These are phyloP conservation scores for Rhinogobius similis DNA, from an alignment of 2,113 vertebrate species.

Conservation along the genomic window DNA sequence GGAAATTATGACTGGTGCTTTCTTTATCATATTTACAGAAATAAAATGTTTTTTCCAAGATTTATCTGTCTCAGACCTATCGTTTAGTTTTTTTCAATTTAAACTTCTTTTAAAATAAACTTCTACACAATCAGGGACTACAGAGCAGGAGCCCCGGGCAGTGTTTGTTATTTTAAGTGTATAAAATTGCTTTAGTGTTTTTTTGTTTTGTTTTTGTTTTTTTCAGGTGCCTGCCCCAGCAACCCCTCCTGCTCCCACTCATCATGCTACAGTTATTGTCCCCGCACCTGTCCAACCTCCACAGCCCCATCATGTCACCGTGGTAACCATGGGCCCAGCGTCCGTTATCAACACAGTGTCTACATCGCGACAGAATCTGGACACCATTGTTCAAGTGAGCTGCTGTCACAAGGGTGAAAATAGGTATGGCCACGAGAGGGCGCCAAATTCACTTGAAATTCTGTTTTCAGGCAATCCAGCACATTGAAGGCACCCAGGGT, in stretches of 20 bases:
- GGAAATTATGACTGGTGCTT: conserved; percentile 29
- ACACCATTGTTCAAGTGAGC: conserved; percentile 96
- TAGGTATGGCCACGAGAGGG: conserved; percentile 45
- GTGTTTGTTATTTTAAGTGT: background rate
- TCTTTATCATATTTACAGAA: background rate
- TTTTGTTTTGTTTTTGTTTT: background rate
- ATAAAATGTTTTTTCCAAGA: background rate
- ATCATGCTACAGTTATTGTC: conserved; percentile 96
- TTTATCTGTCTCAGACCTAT: too few species aligned
- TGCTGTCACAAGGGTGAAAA: background rate
- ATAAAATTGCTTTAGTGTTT: background rate
- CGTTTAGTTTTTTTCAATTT: too few species aligned
- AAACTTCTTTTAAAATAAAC: background rate
- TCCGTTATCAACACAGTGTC: conserved; percentile 95
- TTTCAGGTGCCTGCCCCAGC: conserved; percentile 83
- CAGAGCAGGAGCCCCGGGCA: background rate
- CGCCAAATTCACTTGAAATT: conserved; percentile 10
- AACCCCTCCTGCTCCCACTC: conserved; percentile 87
- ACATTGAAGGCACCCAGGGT: conserved; percentile 96
- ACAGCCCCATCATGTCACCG: conserved; percentile 91
- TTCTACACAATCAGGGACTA: background rate
- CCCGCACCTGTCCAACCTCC: conserved; percentile 84
- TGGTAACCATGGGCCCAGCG: conserved; percentile 94
- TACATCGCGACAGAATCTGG: conserved; percentile 96
- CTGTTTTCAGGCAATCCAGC: conserved; percentile 89